Evolutionary conservation across 1,140 invertebrate species (phyloP).

Genomic region (Zophobas morio): DNA sequence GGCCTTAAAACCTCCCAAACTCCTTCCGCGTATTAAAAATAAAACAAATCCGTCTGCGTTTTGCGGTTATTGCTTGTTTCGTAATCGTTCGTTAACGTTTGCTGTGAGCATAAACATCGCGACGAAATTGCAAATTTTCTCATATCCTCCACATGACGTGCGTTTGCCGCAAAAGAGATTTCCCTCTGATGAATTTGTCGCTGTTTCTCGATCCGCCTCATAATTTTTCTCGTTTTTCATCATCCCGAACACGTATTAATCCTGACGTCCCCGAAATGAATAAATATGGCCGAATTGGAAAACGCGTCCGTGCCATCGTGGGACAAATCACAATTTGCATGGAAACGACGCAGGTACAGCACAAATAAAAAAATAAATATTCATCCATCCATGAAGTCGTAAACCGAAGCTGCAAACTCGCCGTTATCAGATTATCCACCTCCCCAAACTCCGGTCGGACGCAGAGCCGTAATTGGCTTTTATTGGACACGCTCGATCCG

Average conservation of each 20-base stretch:
- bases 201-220: neutral
- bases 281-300: constrained; percentile 14
- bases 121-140: no score
- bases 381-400: constrained; percentile 9
- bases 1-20: no score
- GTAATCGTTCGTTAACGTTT: no score
- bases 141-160: no score
- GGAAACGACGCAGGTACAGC: constrained; percentile 17
- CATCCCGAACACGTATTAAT: constrained; percentile 1
- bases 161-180: no score
- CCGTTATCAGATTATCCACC: constrained; percentile 26
- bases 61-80: no score
- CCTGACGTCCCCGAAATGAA: neutral
- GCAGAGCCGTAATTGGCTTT: constrained; percentile 24
- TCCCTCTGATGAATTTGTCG: neutral
- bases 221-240: neutral
- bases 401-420: neutral
- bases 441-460: neutral
- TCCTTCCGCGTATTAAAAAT: no score
- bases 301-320: neutral
- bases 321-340: constrained; percentile 39
- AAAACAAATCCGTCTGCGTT: no score
- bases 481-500: constrained; percentile 3
- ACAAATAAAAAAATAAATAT: constrained; percentile 22
- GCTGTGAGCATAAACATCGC: no score